These are phyloP conservation scores for Leptatherina wallacei DNA, from an alignment of 2,797 vertebrate genomes.

Conservation along the genomic window DNA sequence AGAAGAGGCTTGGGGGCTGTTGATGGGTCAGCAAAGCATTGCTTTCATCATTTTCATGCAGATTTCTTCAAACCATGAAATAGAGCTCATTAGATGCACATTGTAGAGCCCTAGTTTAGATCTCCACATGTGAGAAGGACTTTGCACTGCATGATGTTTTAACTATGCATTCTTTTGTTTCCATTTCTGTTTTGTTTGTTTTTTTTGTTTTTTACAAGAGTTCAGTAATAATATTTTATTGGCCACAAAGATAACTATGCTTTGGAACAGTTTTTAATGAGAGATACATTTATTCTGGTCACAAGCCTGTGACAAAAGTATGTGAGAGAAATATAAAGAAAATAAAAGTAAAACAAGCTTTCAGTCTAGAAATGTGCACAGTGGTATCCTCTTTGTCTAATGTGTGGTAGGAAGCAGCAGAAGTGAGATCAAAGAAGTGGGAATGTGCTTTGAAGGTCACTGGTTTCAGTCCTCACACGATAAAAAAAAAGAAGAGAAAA, in stretches of 20 bases:
- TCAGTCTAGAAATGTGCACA: conserved; percentile 42
- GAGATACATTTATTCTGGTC: conserved; percentile 37
- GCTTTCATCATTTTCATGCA: conserved; percentile 1
- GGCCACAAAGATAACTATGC: conserved; percentile 6
- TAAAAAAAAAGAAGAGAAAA: conserved; percentile 57
- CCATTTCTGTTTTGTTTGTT: too few relatives aligned
- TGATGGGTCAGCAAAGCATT: background rate
- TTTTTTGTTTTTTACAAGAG: background rate
- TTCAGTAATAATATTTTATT: background rate
- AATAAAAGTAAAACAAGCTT: conserved; percentile 52
- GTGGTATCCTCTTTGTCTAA: conserved; percentile 50
- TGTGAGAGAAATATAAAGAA: conserved; percentile 27
- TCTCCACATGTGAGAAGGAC: background rate
- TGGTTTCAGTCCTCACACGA: conserved; percentile 57
- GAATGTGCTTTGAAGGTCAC: conserved; percentile 72
- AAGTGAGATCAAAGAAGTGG: conserved; percentile 61
- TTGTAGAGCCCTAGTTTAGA: conserved; percentile 1
- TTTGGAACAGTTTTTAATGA: conserved; percentile 28
- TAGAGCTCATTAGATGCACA: background rate
- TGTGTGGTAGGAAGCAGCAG: conserved; percentile 35
- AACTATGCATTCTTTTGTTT: background rate
- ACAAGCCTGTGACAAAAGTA: conserved; percentile 44
- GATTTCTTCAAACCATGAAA: background rate
- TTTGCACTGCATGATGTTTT: background rate
- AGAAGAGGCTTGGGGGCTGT: background rate